phyloP scores from a whole-genome alignment of 1,140 invertebrate genomes.

The Saccostrea cuccullata region DNA sequence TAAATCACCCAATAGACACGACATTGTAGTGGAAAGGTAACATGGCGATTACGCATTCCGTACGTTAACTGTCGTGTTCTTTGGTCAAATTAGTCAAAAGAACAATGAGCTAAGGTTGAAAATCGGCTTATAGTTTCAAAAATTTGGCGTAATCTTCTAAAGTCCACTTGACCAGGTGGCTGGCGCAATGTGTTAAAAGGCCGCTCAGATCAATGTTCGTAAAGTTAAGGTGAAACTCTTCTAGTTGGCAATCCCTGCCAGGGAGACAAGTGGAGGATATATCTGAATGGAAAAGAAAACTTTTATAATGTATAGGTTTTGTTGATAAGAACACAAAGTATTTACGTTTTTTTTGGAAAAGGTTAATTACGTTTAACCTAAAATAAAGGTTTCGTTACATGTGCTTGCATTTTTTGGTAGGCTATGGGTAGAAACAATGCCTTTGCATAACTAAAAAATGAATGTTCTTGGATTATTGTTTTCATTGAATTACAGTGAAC shows the following conservation, averaged over 20 bases:
- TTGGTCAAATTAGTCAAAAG: slow-evolving; percentile 36
- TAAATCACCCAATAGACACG: not conserved
- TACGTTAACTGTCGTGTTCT: not conserved
- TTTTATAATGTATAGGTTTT: no score
- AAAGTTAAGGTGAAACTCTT: not conserved
- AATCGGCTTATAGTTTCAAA: slow-evolving; percentile 29
- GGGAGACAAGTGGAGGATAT: no score
- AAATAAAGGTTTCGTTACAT: no score
- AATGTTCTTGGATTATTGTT: no score
- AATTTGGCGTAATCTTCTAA: not conserved
- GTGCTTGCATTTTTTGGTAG: no score
- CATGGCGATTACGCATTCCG: slow-evolving; percentile 10
- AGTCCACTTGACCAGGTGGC: slow-evolving; percentile 26
- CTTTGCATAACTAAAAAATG: no score
- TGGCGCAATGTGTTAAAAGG: not conserved
- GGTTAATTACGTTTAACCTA: no score
- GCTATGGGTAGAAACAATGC: no score
- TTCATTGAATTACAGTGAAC: no score
- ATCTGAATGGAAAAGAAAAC: no score
- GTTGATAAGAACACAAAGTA: no score
- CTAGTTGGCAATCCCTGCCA: not conserved
- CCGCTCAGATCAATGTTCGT: not conserved
- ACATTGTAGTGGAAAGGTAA: not conserved
- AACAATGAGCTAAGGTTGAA: slow-evolving; percentile 8
- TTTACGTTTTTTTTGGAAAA: no score